Base-by-base conservation (phyloP, 2,888 invertebrate genomes). In the Acleris emargana region DNA sequence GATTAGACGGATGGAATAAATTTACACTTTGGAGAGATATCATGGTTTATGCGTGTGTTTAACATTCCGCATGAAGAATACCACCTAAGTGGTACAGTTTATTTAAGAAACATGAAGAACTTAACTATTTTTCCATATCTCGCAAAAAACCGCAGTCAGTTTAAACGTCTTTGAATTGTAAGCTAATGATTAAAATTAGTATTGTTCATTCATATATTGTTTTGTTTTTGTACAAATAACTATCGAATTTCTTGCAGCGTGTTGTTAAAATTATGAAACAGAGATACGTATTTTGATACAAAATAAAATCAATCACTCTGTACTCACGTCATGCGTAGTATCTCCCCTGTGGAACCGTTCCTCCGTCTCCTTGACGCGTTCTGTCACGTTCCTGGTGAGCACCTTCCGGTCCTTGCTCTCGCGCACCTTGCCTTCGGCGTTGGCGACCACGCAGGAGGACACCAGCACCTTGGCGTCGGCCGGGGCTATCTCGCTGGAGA, bases 291-390 rank as follows among this genome's bases (percentile, higher is more conserved):
- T 32, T 11, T 32, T 9, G 3, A 32, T 2, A 11, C 11, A 38
- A 38, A 38, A 13, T 11, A 11, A 38, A 38, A 38, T 13, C 13
- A 38, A 38, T 13, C 32, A 47, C 9, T 2, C 28, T 47, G 28
- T 58, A 90, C 94, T 94, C 79, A 97, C 97, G 94, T 97, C 95
- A 86, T 97, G 97, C 58, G 97, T 96, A 78, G 97, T 96, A 81
- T 97, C 96, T 42, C 97, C 97, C 62, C 95, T 92, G 79, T 97
- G 96, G 76, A 95, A 95, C 67, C 96, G 94, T 88, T 97, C 97
- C 88, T 97, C 97, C 0, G 96, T 97, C 87, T 97, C 97, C 69
- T 95, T 93, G 45, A 95, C 94, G 74, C 97, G 95, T 77, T 97
- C 96, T 52, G 95, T 96, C 81, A 97, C 96, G 86, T 97, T 97